Evolutionary conservation across 2,888 invertebrate genomes (phyloP), one percentile per base, ranked within the genome.

Genomic region (Peribatodes rhomboidaria): DNA sequence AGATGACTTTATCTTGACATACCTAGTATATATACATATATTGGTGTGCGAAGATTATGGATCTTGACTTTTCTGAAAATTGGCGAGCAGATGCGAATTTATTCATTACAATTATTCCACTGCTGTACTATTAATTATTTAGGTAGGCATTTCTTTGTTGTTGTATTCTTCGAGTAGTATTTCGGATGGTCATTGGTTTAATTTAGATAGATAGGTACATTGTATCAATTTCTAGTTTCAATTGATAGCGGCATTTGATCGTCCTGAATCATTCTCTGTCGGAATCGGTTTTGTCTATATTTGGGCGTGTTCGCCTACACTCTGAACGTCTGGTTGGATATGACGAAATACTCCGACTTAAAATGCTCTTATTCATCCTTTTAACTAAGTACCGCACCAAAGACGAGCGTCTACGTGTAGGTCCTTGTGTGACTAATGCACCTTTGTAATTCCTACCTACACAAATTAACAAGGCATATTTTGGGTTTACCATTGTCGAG

Each of bases 291-390:
- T 35, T 50, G 41, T 0, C 35, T 52, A 42, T 46, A 39, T 57
- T 37, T 62, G 52, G 50, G 37, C 44, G 22, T 52, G 62, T 31
- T 31, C 22, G 50, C 61, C 61, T 44, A 57, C 62, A 62, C 47
- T 37, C 14, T 37, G 18, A 47, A 27, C 8, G 41, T 13, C 41
- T 20, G 39, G 31, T 35, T 16, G 22, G 31, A 47, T 41, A 54
- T 61, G 53, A 61, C 54, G 54, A 47, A 33, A 33, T 39, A 27
- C 31, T 16, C 18, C 35, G 31, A 8, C 6, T 27, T 27, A 4
- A n/a, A n/a, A 27, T 27, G 27, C 27, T 27, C 47, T 49, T 49
- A 49, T 49, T 49, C 49, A 49, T 49, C 16, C 8, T 33, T n/a
- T 20, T 50, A 37, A 37, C 35, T 50, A 35, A 37, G 50, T 50